Percentiles rank a stretch among this genome's conserved stretches.
These are phyloP conservation scores for Novumbra hubbsi DNA, from an alignment of 2,797 vertebrate species.

Conservation along the genomic window DNA sequence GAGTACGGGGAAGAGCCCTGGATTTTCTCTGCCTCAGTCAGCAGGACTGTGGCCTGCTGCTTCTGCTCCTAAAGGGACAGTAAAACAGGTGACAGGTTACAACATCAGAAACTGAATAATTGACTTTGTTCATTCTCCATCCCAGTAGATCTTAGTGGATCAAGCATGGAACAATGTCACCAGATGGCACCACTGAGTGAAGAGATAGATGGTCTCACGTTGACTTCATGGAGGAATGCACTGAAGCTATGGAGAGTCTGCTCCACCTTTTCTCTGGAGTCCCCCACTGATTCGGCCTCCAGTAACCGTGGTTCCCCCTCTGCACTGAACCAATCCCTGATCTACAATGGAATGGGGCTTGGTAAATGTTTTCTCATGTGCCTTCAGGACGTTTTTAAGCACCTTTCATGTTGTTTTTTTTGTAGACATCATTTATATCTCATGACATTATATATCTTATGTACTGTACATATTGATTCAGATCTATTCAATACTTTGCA, in stretches of 20 bases:
- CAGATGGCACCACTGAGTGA: background rate
- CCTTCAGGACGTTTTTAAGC: too few species aligned
- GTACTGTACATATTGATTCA: too few species aligned
- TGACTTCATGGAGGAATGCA: slow-evolving; percentile 84
- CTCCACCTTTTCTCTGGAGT: slow-evolving; percentile 70
- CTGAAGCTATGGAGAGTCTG: slow-evolving; percentile 73
- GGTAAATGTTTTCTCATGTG: too few species aligned
- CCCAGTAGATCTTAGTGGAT: background rate
- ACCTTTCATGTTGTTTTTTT: too few species aligned
- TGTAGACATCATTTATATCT: too few species aligned
- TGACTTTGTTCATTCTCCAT: background rate
- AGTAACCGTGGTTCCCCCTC: slow-evolving; percentile 79
- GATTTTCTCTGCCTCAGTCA: slow-evolving; percentile 78
- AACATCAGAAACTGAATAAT: background rate
- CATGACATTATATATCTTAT: too few species aligned
- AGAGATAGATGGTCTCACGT: slow-evolving; percentile 64
- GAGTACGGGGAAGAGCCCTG: slow-evolving; percentile 46
- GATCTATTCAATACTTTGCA: too few species aligned
- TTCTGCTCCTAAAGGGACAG: slow-evolving; percentile 78
- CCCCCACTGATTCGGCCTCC: slow-evolving; percentile 69
- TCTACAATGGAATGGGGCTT: slow-evolving; percentile 59
- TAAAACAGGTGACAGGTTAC: background rate
- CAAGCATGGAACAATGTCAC: background rate
- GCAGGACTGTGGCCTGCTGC: slow-evolving; percentile 76
- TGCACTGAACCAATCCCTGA: slow-evolving; percentile 82